These are phyloP conservation scores for Tautogolabrus adspersus DNA, from an alignment of 2,113 vertebrate genomes.

Conservation along the genomic window DNA sequence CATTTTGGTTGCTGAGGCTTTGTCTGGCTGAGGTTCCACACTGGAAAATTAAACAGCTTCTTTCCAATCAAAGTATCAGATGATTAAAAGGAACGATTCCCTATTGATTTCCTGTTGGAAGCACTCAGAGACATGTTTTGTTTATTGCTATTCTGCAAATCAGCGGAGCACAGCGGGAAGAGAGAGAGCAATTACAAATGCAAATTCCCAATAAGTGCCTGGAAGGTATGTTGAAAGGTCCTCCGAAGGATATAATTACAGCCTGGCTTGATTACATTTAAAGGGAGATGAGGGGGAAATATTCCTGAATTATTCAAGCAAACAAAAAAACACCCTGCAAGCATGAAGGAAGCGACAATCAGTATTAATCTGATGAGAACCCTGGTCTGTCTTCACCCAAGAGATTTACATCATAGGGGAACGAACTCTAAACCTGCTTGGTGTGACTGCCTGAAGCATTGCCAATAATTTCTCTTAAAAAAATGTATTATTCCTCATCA, in stretches of 20 bases:
- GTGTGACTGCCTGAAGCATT: slow-evolving; percentile 18
- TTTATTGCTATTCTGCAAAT: slow-evolving; percentile 74
- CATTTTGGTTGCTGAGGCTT: neutral
- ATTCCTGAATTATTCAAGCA: slow-evolving; percentile 72
- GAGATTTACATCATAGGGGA: slow-evolving; percentile 44
- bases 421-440: slow-evolving; percentile 11
- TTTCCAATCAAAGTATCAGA: slow-evolving; percentile 59
- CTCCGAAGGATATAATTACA: slow-evolving; percentile 76
- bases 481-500: slow-evolving; percentile 46
- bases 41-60: slow-evolving; percentile 28
- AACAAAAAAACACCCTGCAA: slow-evolving; percentile 59
- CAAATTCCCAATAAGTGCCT: slow-evolving; percentile 75
- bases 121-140: slow-evolving; percentile 69
- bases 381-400: slow-evolving; percentile 15
- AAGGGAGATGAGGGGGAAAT: slow-evolving; percentile 61
- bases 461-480: slow-evolving; percentile 11
- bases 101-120: slow-evolving; percentile 65
- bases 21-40: neutral
- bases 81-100: slow-evolving; percentile 71
- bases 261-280: slow-evolving; percentile 75
- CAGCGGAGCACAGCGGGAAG: slow-evolving; percentile 59
- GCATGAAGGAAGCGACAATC: slow-evolving; percentile 10
- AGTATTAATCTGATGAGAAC: slow-evolving; percentile 7
- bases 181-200: slow-evolving; percentile 78
- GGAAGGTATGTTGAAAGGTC: slow-evolving; percentile 74